phyloP scores from a whole-genome alignment of 2,888 invertebrate genomes.

The Deladenus siricidicola region DNA sequence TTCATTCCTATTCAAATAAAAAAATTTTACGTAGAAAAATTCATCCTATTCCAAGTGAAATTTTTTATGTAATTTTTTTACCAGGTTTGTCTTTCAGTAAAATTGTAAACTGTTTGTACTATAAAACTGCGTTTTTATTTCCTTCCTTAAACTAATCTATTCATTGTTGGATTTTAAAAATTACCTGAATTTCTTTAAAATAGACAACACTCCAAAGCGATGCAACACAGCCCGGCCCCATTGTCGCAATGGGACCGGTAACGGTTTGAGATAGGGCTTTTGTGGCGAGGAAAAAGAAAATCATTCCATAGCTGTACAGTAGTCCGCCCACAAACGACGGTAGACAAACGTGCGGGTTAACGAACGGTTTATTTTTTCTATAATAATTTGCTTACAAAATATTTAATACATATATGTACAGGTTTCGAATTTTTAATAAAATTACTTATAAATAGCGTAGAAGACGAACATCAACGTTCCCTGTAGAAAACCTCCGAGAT shows the following conservation, averaged over 20 bases:
- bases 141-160: no score
- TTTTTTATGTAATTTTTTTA: no score
- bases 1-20: no score
- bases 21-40: no score
- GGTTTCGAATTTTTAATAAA: no score
- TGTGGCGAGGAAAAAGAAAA: conserved; percentile 57
- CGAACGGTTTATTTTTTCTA: conserved; percentile 53
- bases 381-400: neutral
- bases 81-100: no score
- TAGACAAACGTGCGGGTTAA: conserved; percentile 54
- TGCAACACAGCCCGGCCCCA: conserved; percentile 56
- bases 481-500: conserved; percentile 55
- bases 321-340: conserved; percentile 56
- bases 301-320: conserved; percentile 57
- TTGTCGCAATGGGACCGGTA: conserved; percentile 58
- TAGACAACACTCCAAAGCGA: conserved; percentile 56
- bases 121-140: no score
- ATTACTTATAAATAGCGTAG: conserved; percentile 52
- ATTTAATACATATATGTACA: neutral
- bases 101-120: no score
- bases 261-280: conserved; percentile 54
- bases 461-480: conserved; percentile 55
- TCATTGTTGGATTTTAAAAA: no score
- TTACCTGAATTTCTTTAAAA: conserved; percentile 55
- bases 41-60: no score